Evolutionary conservation across 2,888 invertebrate species (phyloP).

Genomic region (Watsonalla binaria): DNA sequence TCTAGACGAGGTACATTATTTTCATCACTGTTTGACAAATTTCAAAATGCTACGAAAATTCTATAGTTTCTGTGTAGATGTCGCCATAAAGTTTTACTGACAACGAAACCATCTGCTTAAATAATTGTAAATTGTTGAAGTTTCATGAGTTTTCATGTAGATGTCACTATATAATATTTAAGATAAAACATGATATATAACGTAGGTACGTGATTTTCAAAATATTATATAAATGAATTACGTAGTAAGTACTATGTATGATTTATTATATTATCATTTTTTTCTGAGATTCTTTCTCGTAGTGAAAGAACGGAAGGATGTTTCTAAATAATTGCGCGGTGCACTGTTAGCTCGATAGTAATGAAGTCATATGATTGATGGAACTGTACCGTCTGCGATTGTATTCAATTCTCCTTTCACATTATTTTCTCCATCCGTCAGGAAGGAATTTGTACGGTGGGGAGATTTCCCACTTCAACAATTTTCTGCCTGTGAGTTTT

Average conservation of each 20-base stretch:
- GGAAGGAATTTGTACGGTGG: conserved; percentile 31
- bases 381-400: conserved; percentile 28
- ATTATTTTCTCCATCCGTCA: conserved; percentile 25
- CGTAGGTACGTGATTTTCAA: too few species aligned
- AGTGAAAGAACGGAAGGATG: conserved; percentile 3
- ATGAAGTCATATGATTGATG: conserved; percentile 47
- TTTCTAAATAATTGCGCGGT: conserved; percentile 11
- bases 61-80: neutral
- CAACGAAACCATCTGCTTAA: too few species aligned
- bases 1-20: neutral
- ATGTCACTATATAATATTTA: too few species aligned
- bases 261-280: too few species aligned
- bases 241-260: too few species aligned
- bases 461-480: conserved; percentile 27
- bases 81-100: neutral
- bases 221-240: too few species aligned
- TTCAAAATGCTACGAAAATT: neutral
- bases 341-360: conserved; percentile 23
- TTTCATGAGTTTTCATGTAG: conserved; percentile 1
- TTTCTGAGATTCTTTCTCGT: too few species aligned
- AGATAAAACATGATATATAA: too few species aligned
- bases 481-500: conserved; percentile 10
- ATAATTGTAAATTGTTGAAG: neutral
- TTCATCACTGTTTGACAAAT: neutral
- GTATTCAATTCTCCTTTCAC: conserved; percentile 34